Evolutionary conservation across 2,113 vertebrate genomes (phyloP).

Genomic region (Hemiprocne comata): DNA sequence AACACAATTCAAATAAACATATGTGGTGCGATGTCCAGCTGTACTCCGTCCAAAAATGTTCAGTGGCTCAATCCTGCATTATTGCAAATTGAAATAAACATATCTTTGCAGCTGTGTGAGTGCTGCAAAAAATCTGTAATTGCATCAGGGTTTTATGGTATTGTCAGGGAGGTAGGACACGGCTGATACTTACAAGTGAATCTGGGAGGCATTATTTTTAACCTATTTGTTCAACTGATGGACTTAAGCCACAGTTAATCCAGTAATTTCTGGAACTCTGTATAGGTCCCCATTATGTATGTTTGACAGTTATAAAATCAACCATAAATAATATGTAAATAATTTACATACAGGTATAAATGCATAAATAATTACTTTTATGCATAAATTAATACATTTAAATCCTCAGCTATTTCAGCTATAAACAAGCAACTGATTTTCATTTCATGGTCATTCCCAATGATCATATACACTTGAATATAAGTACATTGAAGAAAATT

Average conservation of each 20-base stretch:
- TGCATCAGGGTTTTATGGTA: neutral
- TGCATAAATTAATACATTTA: neutral
- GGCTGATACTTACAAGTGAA: neutral
- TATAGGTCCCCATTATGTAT: neutral
- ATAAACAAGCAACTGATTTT: neutral
- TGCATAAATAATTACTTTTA: neutral
- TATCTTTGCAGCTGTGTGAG: neutral
- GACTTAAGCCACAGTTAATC: neutral
- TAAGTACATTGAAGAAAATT: neutral
- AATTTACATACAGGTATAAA: neutral
- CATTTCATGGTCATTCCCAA: neutral
- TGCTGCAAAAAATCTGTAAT: neutral
- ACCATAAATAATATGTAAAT: neutral
- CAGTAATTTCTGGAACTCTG: neutral
- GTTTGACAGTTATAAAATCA: neutral
- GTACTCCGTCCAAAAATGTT: neutral
- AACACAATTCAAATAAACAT: neutral
- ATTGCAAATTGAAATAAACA: neutral
- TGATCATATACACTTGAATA: neutral
- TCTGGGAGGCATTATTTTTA: neutral
- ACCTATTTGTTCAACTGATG: neutral
- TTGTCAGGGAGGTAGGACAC: neutral
- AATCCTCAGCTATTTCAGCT: neutral
- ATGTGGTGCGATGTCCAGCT: neutral
- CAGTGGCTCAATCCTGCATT: neutral